A percentile compares a stretch with the other conserved stretches of the same genome.
Evolutionary conservation across 2,797 vertebrate species (phyloP).

Genomic region (Darevskia mixta): DNA sequence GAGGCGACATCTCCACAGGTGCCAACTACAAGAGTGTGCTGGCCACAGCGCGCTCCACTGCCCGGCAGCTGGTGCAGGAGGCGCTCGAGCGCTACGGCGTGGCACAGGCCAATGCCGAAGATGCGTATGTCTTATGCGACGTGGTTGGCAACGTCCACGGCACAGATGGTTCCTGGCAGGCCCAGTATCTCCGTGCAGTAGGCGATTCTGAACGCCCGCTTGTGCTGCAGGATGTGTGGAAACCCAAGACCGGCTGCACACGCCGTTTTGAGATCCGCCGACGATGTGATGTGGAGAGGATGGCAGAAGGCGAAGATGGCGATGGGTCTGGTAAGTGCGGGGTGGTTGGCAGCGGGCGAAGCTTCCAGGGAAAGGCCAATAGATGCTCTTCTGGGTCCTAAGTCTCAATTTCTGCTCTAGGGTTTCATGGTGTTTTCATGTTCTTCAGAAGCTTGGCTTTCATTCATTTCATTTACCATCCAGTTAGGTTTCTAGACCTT

Average conservation of each 20-base stretch:
- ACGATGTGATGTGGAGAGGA: slow-evolving; percentile 85
- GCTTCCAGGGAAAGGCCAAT: neutral
- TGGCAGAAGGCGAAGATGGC: slow-evolving; percentile 80
- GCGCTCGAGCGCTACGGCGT: slow-evolving; percentile 78
- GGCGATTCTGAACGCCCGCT: slow-evolving; percentile 90
- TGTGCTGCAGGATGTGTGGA: slow-evolving; percentile 94
- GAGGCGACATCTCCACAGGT: slow-evolving; percentile 74
- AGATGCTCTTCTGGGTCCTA: neutral
- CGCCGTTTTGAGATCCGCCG: slow-evolving; percentile 91
- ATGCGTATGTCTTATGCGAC: slow-evolving; percentile 89
- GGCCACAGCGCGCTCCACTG: slow-evolving; percentile 76
- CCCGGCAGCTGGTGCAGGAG: slow-evolving; percentile 76
- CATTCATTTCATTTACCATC: neutral
- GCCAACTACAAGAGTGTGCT: slow-evolving; percentile 82
- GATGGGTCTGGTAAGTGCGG: slow-evolving; percentile 79
- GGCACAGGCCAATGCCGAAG: slow-evolving; percentile 61
- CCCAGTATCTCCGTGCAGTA: slow-evolving; percentile 89
- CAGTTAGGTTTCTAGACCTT: neutral
- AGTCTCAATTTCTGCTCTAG: neutral
- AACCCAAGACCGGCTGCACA: slow-evolving; percentile 88
- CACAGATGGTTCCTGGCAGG: slow-evolving; percentile 84
- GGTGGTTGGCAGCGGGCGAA: too few relatives aligned
- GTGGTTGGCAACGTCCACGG: slow-evolving; percentile 58
- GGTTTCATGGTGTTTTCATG: neutral
- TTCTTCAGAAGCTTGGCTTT: neutral